Base-by-base conservation (phyloP, 2,113 vertebrate genomes). In the Lepisosteus osseus region DNA sequence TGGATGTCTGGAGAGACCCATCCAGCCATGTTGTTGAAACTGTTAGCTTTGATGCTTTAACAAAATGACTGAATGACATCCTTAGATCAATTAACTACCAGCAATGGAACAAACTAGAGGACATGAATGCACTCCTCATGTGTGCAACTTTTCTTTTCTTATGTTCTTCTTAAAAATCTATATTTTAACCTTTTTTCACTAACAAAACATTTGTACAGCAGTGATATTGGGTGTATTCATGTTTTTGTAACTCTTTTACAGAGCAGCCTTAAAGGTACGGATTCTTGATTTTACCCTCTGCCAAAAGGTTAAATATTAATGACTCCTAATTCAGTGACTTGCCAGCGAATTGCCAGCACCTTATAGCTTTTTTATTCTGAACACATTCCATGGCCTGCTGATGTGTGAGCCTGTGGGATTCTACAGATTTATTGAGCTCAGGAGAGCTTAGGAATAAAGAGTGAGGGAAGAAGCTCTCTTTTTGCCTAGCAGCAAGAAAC, bases 401-500 rank as follows among this genome's bases (percentile, higher is more conserved):
- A 64, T 17, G 47, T 68, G 29, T 17, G 9, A 54, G 8, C 7
- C 45, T 13, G 5, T 3, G 66, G 29, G 66, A 55, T 17, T 55
- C 2, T 29, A n/a, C 47, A 68, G 66, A 68, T 68, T 68, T 68
- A 68, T 68, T 55, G 44, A 43, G 66, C 64, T 66, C 43, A 68
- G 54, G 66, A 54, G 66, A 54, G 66, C 43, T 66, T 66, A 66
- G 64, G 64, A 66, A 66, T 44, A 47, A 66, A 17, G 57, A n/a
- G 12, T 59, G 11, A 29, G 13, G 14, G 47, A 68, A 55, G 51
- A 68, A 55, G 15, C 47, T 40, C 47, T 41, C 66, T 40, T 54
- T 68, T 54, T 68, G 66, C 66, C 66, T 47, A 17, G 8, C 51
- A 68, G 66, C 66, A 68, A 68, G 47, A 54, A 55, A 41, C 51